Base-by-base conservation (phyloP, 2,113 vertebrate genomes). In the Coreoperca whiteheadi region DNA sequence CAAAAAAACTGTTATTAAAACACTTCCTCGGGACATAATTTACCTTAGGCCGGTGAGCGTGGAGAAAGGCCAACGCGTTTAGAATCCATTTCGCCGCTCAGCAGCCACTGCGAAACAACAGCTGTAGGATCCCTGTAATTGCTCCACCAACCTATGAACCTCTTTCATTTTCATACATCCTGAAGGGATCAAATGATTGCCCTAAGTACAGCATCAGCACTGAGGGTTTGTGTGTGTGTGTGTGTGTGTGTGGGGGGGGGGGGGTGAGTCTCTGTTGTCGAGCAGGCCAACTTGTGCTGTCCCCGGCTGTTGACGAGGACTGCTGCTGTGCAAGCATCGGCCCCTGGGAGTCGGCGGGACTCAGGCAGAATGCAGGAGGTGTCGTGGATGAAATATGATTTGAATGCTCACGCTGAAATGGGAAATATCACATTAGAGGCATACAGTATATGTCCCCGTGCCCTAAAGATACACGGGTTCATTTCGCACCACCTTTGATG, bases 361-460 rank as follows among this genome's bases (percentile, higher is more conserved):
- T 23, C 8, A 7, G 64, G 86, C 77, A 54, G 79, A 51, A 88
- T 74, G 88, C 71, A n/a, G 83, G 74, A 70, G 53, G 77, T 91
- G 91, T 90, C 75, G 67, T 20, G 72, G 84, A 92, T 92, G 94
- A 95, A 91, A 91, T 89, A 93, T 88, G 93, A 94, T 93, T 86
- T 76, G 89, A 93, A 94, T 84, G 88, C 77, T 79, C 48, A 1
- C 39, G 39, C 74, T 46, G 91, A 92, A 93, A 94, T 92, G 89
- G 90, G 84, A 86, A 93, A 91, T 89, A 90, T 91, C 84, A 87
- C 86, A 91, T 92, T 84, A 84, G 73, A 88, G 77, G 54, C 56
- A 67, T 74, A 23, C 39, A 66, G 70, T 77, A n/a, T 74, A 53
- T 81, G 81, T 83, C 66, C 86, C 76, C 79, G 9, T 85, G 91